Base-by-base conservation (phyloP, 2,888 invertebrate species). In the Exocentrus adspersus region DNA sequence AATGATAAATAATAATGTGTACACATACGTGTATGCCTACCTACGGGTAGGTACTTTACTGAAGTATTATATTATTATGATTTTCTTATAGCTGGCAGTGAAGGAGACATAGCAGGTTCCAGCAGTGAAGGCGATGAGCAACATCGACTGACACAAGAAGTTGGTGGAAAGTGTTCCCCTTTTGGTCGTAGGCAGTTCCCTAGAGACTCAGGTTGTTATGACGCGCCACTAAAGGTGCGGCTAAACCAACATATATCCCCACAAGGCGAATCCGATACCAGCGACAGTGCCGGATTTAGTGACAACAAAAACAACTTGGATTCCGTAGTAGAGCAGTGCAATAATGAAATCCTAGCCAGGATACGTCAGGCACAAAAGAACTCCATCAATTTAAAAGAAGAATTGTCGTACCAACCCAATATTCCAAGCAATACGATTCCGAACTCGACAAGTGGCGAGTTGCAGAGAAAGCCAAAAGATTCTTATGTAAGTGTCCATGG, bases 141-240 rank as follows among this genome's bases (percentile, higher is more conserved):
- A 52, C 82, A 79, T 62, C 80, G 75, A 45, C 75, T 83, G 71
- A 56, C 64, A 1, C 45, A 60, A 42, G 61, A 63, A 50, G 24
- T 60, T 7, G 53, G 50, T 16, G 58, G 20, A 12, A 28, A 52
- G 19, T 58, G 52, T 21, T 91, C 92, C 2, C 91, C 92, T n/a
- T 92, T 92, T 76, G 91, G 90, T 16, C 85, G 92, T 57, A 86
- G 91, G 12, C 92, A 92, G 76, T 92, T 92, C 81, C 91, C 92
- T 5, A 87, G 92, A n/a, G 92, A 92, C 80, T 92, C 92, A 1
- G 92, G 92, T 48, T 92, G 92, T 80, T 92, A 92, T 76, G 92
- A 92, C 80, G 88, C 85, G 19, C 73, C 81, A 16, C 56, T 80
- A 57, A 79, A 78, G 66, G 73, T 87, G 1, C 84, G 84, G 76